phyloP scores from a whole-genome alignment of 2,113 vertebrate genomes.

The Crotophaga sulcirostris region DNA sequence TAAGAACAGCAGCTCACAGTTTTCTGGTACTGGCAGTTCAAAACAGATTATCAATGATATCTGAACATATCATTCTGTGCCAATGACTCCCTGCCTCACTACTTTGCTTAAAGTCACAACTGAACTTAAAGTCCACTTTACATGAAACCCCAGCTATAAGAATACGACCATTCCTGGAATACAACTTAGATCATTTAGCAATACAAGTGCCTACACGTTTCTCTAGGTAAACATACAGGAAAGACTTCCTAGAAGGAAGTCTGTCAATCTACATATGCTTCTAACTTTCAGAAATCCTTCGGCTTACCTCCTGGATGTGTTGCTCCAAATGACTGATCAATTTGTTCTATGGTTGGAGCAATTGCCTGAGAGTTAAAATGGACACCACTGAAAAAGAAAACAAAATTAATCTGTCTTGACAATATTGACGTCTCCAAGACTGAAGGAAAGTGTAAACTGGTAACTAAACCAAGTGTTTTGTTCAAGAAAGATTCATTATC shows the following conservation, averaged over 20 bases:
- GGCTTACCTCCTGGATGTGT: constrained; percentile 96
- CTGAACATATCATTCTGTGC: neutral
- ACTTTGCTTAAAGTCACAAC: neutral
- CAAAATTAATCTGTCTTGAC: neutral
- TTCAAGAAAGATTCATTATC: neutral
- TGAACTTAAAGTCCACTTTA: neutral
- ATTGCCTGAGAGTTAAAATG: constrained; percentile 99
- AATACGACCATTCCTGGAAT: neutral
- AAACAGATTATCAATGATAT: neutral
- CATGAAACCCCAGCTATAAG: neutral
- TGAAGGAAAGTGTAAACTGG: neutral
- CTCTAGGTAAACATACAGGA: neutral
- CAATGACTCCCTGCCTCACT: neutral
- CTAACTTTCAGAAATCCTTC: neutral
- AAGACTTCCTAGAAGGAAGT: neutral
- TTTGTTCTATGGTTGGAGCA: constrained; percentile 98
- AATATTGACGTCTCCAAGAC: neutral
- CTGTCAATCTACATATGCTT: neutral
- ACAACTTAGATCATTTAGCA: neutral
- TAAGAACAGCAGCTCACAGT: neutral
- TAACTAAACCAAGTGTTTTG: neutral
- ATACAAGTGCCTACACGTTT: neutral
- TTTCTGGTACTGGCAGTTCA: neutral
- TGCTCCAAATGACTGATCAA: constrained; percentile 98
- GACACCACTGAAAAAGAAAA: constrained; percentile 87